Evolutionary conservation across 2,797 vertebrate species (phyloP), one percentile per base, ranked within the genome.

Genomic region (Anguilla obscura): DNA sequence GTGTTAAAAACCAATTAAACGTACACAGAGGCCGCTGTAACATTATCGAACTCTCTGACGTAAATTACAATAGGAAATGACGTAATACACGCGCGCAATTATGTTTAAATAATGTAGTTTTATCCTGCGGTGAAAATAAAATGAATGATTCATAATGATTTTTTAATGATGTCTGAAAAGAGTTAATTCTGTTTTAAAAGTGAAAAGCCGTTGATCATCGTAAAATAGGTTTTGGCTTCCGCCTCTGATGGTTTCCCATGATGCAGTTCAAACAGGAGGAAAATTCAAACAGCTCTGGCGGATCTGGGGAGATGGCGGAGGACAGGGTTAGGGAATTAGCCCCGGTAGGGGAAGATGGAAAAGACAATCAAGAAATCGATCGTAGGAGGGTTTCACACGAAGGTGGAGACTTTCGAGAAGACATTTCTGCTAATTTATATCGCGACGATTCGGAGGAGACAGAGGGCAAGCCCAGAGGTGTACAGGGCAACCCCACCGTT

Each of bases 201-300:
- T n/a, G 1, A 82, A 50, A 54, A 84, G 48, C 45, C 27, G 12
- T 84, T 48, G 8, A 63, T 36, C 14, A 4, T 36, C 14, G 16
- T 7, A 79, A 79, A 79, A 40, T 40, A 45, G 36, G 12, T 40
- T 63, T 69, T 48, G 4, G 63, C 63, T 71, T 88, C 87, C 69
- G 69, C 16, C 21, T 84, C 54, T 33, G 71, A 16, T 7, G 18
- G 8, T 91, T 91, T 95, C 95, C 95, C 95, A 95, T 96, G 93
- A 95, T 95, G 94, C 95, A 93, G 0, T 88, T 24, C 56, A 3
- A 69, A 69, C 24, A 27, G 84, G 90, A 89, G 93, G 91, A 85
- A 89, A 88, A 96, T 96, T 93, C 94, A 96, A 96, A 93, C 52
- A 50, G 91, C 30, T 45, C 24, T 63, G 10, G 85, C 56, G 86